Evolutionary conservation across 2,113 vertebrate genomes (phyloP).

Genomic region (Nothoprocta pentlandii): DNA sequence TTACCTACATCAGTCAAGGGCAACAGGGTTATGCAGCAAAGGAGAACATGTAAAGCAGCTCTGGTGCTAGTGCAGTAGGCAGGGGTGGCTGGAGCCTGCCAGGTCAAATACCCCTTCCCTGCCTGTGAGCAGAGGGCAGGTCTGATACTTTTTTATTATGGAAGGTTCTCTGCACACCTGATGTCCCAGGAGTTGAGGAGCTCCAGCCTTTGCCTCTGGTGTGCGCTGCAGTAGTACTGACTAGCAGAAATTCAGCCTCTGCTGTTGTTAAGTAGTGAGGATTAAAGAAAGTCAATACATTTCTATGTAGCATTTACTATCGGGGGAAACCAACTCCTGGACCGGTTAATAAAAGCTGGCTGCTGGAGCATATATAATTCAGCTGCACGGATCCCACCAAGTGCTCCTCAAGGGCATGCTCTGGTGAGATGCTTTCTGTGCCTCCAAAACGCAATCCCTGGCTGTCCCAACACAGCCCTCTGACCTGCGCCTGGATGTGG

Average conservation of each 20-base stretch:
- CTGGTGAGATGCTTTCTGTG: background rate
- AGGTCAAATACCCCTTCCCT: fast-evolving
- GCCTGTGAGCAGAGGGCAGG: background rate
- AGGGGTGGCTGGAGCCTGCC: background rate
- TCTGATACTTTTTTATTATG: background rate
- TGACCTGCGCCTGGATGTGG: fast-evolving
- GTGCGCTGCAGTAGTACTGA: fast-evolving
- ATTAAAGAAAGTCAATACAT: background rate
- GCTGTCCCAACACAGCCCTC: background rate
- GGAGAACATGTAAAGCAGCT: background rate
- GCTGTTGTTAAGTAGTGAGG: background rate
- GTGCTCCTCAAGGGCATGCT: fast-evolving
- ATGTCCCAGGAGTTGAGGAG: background rate
- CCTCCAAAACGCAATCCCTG: background rate
- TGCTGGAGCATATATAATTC: background rate
- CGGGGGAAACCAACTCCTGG: background rate
- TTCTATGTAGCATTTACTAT: fast-evolving
- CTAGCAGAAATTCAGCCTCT: fast-evolving
- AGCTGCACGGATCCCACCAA: fast-evolving
- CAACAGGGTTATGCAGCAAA: background rate
- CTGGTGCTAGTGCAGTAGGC: background rate
- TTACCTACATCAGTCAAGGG: background rate
- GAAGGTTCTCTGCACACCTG: background rate
- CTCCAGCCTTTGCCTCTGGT: background rate
- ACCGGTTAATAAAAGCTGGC: fast-evolving